phyloP scores from a whole-genome alignment of 92 coral and sea anemone genomes.

The Zoanthus sansibaricus region DNA sequence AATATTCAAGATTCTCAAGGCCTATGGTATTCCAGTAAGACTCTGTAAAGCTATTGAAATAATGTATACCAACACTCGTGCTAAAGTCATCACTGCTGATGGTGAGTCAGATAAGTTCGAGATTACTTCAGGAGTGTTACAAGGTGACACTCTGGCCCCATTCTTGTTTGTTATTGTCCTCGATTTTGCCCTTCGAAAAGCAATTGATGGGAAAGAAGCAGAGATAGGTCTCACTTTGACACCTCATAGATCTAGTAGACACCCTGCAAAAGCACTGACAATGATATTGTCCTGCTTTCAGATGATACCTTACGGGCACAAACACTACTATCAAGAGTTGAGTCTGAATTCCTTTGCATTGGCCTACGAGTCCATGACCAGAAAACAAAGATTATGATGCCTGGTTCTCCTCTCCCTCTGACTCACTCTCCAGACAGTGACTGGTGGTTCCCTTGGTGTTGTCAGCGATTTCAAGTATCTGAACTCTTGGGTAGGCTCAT shows the following conservation, averaged over 20 bases:
- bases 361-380: background rate
- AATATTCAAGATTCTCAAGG: too few relatives aligned
- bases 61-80: too few relatives aligned
- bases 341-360: background rate
- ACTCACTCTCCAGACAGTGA: too few relatives aligned
- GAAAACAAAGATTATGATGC: background rate
- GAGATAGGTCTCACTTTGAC: conserved; percentile 21
- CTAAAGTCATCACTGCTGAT: too few relatives aligned
- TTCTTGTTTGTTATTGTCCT: too few relatives aligned
- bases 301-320: background rate
- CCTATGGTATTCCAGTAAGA: too few relatives aligned
- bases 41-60: too few relatives aligned
- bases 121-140: too few relatives aligned
- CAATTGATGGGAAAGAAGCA: background rate
- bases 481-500: background rate
- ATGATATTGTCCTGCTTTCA: conserved; percentile 6
- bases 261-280: conserved; percentile 7
- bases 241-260: conserved; percentile 20
- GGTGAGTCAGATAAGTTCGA: too few relatives aligned
- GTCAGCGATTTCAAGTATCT: background rate
- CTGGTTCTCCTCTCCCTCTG: background rate
- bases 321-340: background rate
- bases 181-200: background rate
- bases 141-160: too few relatives aligned
- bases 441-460: too few relatives aligned